Percentiles rank a stretch among this genome's conserved stretches.
phyloP scores from a whole-genome alignment of 2,888 invertebrate species.

The Xestoiulus laeticollis region DNA sequence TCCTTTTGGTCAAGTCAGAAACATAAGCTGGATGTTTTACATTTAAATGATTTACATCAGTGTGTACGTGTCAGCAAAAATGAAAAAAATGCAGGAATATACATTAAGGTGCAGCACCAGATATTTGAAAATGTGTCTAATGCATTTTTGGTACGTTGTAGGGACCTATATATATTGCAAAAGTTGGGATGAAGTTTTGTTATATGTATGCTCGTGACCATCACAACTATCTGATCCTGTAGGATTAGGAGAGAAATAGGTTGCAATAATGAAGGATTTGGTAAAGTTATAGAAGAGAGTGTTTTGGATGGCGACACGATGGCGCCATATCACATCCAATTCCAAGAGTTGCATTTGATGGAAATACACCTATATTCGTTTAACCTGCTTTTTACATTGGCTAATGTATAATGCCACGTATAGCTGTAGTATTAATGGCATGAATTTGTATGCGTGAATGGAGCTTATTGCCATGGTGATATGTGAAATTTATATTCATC shows the following conservation, averaged over 20 bases:
- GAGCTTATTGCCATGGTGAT: constrained; percentile 2
- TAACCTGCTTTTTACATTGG: background rate
- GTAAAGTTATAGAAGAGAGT: constrained; percentile 5
- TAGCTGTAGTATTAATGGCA: background rate
- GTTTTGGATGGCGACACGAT: constrained; percentile 31
- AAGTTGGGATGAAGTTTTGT: constrained; percentile 24
- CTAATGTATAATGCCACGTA: background rate
- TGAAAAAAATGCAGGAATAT: background rate
- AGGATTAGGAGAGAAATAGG: constrained; percentile 52
- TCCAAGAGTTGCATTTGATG: background rate
- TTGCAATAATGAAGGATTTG: constrained; percentile 53
- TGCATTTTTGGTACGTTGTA: background rate
- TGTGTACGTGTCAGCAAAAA: background rate
- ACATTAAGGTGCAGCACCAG: background rate
- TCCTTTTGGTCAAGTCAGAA: background rate
- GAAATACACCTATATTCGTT: background rate
- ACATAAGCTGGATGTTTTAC: background rate
- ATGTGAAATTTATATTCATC: constrained; percentile 34
- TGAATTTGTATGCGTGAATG: background rate
- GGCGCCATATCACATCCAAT: constrained; percentile 12
- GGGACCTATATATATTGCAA: background rate
- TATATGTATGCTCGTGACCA: background rate
- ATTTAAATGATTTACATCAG: background rate
- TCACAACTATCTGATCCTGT: constrained; percentile 49
- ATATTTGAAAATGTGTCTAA: background rate